These are phyloP conservation scores for Gouania willdenowi DNA, from an alignment of 2,797 vertebrate genomes.

Conservation along the genomic window DNA sequence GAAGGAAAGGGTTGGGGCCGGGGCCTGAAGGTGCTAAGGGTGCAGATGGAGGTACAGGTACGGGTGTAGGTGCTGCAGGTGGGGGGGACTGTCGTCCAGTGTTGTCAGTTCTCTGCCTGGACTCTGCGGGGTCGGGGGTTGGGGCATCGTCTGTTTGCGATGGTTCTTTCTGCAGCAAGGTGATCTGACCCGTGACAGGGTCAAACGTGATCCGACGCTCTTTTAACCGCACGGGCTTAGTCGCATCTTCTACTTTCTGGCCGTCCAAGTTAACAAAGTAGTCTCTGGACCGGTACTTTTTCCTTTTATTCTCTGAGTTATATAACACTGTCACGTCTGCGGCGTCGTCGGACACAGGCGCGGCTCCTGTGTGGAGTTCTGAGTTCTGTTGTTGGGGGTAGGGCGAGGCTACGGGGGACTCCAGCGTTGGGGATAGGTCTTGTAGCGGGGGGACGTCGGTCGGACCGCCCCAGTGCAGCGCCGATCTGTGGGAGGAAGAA, in stretches of 20 bases:
- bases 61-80: slow-evolving; percentile 55
- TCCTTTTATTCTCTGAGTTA: slow-evolving; percentile 85
- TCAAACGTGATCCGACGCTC: slow-evolving; percentile 96
- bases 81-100: slow-evolving; percentile 73
- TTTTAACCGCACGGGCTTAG: slow-evolving; percentile 96
- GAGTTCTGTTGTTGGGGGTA: slow-evolving; percentile 56
- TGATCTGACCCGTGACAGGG: slow-evolving; percentile 96
- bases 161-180: slow-evolving; percentile 90
- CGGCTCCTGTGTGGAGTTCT: slow-evolving; percentile 61
- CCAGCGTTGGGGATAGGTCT: slow-evolving; percentile 66
- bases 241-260: slow-evolving; percentile 84
- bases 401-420: slow-evolving; percentile 63
- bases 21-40: no score
- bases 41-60: slow-evolving; percentile 61
- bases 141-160: slow-evolving; percentile 79
- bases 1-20: slow-evolving; percentile 90
- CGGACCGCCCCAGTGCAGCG: slow-evolving; percentile 77
- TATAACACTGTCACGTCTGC: slow-evolving; percentile 70
- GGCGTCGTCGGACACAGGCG: slow-evolving; percentile 65
- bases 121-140: slow-evolving; percentile 57
- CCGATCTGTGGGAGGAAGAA: slow-evolving; percentile 60
- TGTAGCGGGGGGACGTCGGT: slow-evolving; percentile 66
- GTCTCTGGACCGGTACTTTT: slow-evolving; percentile 92
- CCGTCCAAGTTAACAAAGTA: slow-evolving; percentile 89
- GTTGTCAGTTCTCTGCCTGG: slow-evolving; percentile 81